Conservation (phyloP, 2,113 vertebrate species). For the Anoura caudifer region DNA sequence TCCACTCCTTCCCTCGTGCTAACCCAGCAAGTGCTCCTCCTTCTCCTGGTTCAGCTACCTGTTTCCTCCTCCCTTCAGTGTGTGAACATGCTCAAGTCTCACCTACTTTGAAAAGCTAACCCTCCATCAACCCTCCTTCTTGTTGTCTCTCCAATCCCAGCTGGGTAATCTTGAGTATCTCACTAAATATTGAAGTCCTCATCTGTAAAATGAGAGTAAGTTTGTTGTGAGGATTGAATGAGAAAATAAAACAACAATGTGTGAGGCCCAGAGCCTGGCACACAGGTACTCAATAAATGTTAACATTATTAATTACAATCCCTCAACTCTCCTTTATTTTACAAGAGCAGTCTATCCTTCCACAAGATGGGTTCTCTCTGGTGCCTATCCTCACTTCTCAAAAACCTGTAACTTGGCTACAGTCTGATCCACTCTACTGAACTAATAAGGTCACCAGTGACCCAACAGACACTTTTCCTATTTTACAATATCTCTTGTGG, state of each 20-base stretch:
- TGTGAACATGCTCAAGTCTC: neutral
- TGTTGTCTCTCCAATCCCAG: neutral
- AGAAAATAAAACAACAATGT: neutral
- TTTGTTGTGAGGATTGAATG: neutral
- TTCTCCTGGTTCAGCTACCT: neutral
- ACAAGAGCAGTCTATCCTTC: neutral
- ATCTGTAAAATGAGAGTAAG: neutral
- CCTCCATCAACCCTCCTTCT: neutral
- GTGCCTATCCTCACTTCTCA: neutral
- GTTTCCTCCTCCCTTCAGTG: neutral
- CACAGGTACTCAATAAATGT: neutral
- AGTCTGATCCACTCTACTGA: neutral
- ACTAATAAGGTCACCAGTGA: neutral
- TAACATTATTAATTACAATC: neutral
- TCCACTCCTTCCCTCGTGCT: neutral
- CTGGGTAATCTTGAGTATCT: neutral
- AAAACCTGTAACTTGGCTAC: neutral
- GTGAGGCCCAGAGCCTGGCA: neutral
- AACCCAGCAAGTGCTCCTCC: neutral
- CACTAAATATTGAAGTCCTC: neutral
- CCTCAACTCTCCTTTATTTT: neutral
- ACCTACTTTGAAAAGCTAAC: neutral
- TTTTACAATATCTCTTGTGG: neutral
- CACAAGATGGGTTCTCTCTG: neutral
- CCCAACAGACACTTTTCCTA: neutral